Conservation (phyloP, 1,140 invertebrate genomes). For the Drosophila erecta region DNA sequence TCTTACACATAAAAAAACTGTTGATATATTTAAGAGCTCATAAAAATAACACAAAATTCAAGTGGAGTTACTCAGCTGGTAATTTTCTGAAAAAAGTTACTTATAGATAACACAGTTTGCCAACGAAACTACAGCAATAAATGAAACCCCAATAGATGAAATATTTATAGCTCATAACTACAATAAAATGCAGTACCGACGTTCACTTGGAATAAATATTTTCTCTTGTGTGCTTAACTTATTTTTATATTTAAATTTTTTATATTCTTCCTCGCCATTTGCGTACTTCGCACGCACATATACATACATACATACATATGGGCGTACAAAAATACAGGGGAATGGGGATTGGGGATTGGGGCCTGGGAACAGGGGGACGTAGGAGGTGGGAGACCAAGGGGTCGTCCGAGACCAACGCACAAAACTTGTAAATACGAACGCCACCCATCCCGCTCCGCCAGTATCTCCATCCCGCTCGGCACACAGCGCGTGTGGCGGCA, state of each 20-base stretch:
- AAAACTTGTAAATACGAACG: slow-evolving; percentile 67
- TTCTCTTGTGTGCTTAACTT: slow-evolving; percentile 43
- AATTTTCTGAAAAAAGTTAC: background rate
- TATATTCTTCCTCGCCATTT: slow-evolving; percentile 43
- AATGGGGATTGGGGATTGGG: background rate
- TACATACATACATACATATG: slow-evolving; percentile 16
- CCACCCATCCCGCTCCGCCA: background rate
- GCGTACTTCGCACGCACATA: slow-evolving; percentile 43
- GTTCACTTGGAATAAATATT: slow-evolving; percentile 13
- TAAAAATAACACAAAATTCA: background rate
- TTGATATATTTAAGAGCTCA: background rate
- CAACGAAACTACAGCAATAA: background rate
- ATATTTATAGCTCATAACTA: no score
- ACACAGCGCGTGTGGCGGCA: slow-evolving; percentile 35
- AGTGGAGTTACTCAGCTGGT: background rate
- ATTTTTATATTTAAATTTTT: slow-evolving; percentile 60
- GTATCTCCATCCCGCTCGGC: slow-evolving; percentile 13
- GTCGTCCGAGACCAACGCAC: slow-evolving; percentile 61
- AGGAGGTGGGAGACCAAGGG: slow-evolving; percentile 17
- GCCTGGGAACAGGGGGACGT: slow-evolving; percentile 1
- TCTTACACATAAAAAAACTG: slow-evolving; percentile 4
- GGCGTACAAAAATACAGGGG: slow-evolving; percentile 21
- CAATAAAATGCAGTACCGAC: background rate
- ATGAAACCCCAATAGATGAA: background rate
- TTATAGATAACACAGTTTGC: background rate